Base-by-base conservation (phyloP, 2,888 invertebrate genomes). In the Lutraria lutraria region DNA sequence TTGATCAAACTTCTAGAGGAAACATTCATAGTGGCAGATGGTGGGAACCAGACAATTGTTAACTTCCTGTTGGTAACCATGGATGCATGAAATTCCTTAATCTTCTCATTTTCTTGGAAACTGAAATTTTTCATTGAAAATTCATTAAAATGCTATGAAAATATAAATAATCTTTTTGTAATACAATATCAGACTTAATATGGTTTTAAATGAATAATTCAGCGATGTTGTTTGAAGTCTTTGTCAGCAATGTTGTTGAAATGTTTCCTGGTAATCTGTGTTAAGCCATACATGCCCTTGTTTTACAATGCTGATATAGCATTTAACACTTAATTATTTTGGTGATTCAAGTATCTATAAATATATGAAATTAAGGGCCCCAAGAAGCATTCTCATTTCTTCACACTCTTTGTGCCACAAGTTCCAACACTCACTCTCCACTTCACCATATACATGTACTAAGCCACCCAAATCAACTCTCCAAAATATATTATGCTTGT, bases 111-210 rank as follows among this genome's bases (percentile, higher is more conserved):
- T 76, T 76, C 76, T 34, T 76, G 31, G 76, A 76, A 76, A 76
- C 63, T 76, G 31, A 31, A 19, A 8, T 76, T 31, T 76, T 76
- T 76, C 34, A 15, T 76, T 31, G 76, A 76, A 76, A 76, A 76
- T 76, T 76, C 76, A 76, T 76, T 76, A 34, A 76, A 76, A 76
- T 76, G 76, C 34, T 31, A 76, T 76, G 76, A 76, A 76, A 76
- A 76, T 34, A 76, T 34, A 76, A 76, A 76, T 76, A 1, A 76
- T 76, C 76, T 34, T 76, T 76, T 34, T 76, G 16, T 76, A 76
- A 31, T 31, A 76, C 31, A 76, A 76, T 76, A 76, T 15, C 15
- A 31, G 34, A 31, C 76, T 34, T 76, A 76, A 76, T 76, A 15
- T 31, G 76, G 21, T 76, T 34, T 76, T 76, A 76, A 76, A 34